phyloP scores from a whole-genome alignment of 2,797 vertebrate genomes.

The Lutjanus campechanus region DNA sequence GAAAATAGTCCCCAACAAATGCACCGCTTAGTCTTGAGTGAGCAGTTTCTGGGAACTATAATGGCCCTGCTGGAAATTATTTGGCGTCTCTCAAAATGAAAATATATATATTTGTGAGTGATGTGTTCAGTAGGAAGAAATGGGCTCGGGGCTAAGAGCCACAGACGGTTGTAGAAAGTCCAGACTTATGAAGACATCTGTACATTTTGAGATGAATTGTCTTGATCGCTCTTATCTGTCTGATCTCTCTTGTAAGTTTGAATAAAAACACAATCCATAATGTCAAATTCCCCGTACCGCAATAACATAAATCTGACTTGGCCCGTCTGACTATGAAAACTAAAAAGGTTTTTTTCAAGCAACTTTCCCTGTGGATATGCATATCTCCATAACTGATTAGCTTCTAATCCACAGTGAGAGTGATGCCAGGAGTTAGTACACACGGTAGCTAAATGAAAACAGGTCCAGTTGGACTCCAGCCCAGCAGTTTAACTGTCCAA shows the following conservation, averaged over 20 bases:
- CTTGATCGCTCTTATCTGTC: not conserved
- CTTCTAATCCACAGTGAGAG: constrained; percentile 24
- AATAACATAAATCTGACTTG: not conserved
- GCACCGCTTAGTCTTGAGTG: no score
- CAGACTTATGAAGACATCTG: not conserved
- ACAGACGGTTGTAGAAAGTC: not conserved
- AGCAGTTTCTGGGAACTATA: no score
- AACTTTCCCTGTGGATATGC: not conserved
- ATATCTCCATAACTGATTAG: constrained; percentile 28
- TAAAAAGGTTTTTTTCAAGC: not conserved
- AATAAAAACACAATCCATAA: no score
- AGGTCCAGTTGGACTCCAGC: constrained; percentile 44
- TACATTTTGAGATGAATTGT: not conserved
- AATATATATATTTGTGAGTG: not conserved
- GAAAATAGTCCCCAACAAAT: no score
- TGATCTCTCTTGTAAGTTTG: not conserved
- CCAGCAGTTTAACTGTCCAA: constrained; percentile 33
- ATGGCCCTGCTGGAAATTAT: no score
- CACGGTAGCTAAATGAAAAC: constrained; percentile 51
- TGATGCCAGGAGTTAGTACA: constrained; percentile 7
- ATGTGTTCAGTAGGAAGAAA: no score
- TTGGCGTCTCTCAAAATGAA: not conserved
- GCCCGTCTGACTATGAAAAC: not conserved
- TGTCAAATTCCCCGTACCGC: not conserved
- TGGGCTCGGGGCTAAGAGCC: not conserved